phyloP scores from a whole-genome alignment of 2,113 vertebrate species.

The Equus przewalskii region DNA sequence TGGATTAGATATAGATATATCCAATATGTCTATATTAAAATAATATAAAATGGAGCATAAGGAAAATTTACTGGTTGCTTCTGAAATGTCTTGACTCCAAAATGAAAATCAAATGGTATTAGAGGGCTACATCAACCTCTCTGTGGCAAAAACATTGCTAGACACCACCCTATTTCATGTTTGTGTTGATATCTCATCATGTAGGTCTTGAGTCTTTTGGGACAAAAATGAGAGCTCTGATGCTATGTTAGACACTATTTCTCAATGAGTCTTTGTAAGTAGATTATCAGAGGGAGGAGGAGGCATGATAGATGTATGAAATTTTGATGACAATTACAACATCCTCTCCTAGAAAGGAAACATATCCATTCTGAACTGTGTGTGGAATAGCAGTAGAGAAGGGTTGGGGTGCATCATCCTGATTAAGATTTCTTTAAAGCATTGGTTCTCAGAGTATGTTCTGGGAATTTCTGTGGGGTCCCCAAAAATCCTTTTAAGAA shows the following conservation, averaged over 20 bases:
- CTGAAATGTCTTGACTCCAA: neutral
- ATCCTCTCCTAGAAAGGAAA: neutral
- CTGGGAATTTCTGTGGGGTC: neutral
- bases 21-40: neutral
- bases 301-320: neutral
- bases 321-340: neutral
- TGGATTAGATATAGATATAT: neutral
- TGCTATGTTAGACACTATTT: neutral
- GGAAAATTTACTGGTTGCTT: conserved; percentile 41
- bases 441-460: neutral
- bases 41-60: neutral
- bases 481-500: neutral
- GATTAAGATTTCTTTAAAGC: neutral
- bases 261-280: neutral
- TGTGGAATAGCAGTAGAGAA: neutral
- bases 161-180: neutral
- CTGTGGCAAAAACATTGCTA: neutral
- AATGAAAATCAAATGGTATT: neutral
- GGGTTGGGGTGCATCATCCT: neutral
- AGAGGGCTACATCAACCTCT: neutral
- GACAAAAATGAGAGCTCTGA: neutral
- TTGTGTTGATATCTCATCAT: neutral
- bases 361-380: neutral
- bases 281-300: neutral
- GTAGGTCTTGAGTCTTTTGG: neutral